These are phyloP conservation scores for Climacteris rufus DNA, from an alignment of 2,113 vertebrate species.

Conservation along the genomic window DNA sequence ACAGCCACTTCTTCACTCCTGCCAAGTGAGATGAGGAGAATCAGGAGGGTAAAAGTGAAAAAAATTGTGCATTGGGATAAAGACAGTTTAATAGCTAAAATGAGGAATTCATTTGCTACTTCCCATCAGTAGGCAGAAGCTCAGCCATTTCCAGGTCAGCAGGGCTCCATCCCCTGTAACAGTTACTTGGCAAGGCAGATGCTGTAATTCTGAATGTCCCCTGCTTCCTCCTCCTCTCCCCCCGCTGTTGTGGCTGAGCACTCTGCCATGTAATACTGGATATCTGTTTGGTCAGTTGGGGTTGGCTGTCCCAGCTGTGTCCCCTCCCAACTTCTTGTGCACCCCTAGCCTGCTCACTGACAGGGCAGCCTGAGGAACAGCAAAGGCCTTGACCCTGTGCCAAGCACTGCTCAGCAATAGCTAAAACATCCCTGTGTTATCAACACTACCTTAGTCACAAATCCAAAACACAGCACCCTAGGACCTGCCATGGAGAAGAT, in stretches of 20 bases:
- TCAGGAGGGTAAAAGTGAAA: not conserved
- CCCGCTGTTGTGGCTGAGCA: not conserved
- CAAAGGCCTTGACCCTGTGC: not conserved
- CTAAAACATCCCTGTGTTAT: not conserved
- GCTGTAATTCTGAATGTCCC: not conserved
- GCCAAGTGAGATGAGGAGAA: not conserved
- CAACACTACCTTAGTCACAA: not conserved
- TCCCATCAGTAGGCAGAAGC: not conserved
- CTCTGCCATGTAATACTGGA: accelerated
- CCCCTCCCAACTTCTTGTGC: not conserved
- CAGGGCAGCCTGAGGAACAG: accelerated
- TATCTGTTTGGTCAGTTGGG: not conserved
- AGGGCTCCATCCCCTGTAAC: accelerated
- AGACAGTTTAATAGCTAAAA: not conserved
- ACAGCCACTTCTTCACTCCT: not conserved
- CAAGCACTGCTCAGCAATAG: not conserved
- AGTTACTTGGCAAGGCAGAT: not conserved
- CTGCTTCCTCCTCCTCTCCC: not conserved
- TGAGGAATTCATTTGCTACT: not conserved
- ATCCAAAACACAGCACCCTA: not conserved
- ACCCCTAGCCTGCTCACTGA: accelerated
- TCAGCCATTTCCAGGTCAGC: not conserved
- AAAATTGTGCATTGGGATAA: accelerated
- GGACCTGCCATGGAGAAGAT: not conserved
- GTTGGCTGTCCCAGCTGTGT: not conserved